Percentiles rank a stretch among this genome's conserved stretches.
Conservation (phyloP, 1,140 invertebrate genomes). For the Brachionus calyciflorus region DNA sequence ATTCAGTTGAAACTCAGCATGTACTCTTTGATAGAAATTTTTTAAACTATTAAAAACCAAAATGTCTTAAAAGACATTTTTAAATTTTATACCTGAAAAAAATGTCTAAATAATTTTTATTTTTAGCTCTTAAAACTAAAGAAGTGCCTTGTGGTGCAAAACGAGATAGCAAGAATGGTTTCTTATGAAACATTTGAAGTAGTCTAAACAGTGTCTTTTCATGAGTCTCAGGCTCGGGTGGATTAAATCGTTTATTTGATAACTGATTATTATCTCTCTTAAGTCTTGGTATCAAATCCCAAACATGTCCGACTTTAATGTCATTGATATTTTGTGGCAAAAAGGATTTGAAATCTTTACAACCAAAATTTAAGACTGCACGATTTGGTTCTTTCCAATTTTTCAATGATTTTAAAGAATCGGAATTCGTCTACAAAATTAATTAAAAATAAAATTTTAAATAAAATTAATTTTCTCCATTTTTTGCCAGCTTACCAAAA, state of each 20-base stretch:
- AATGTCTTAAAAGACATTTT: no score
- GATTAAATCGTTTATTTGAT: slow-evolving; percentile 42
- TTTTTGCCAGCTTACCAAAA: neutral
- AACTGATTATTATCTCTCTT: neutral
- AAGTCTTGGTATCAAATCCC: slow-evolving; percentile 9
- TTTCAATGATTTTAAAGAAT: neutral
- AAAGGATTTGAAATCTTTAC: slow-evolving; percentile 18
- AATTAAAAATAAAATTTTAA: neutral
- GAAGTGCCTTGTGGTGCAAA: slow-evolving; percentile 58
- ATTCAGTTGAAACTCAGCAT: slow-evolving; percentile 62
- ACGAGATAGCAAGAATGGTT: slow-evolving; percentile 55
- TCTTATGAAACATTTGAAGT: slow-evolving; percentile 56
- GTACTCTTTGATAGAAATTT: slow-evolving; percentile 53
- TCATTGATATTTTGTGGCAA: neutral
- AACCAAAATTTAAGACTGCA: slow-evolving; percentile 8
- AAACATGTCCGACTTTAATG: neutral
- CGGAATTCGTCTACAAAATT: slow-evolving; percentile 31
- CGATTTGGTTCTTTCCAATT: slow-evolving; percentile 27
- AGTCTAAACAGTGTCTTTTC: slow-evolving; percentile 49
- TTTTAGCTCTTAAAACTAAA: slow-evolving; percentile 54
- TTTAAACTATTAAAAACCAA: neutral
- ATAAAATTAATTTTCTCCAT: neutral
- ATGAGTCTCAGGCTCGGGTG: slow-evolving; percentile 33
- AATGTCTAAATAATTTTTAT: slow-evolving; percentile 57
- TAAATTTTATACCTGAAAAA: slow-evolving; percentile 58